Conservation (phyloP, 1,140 invertebrate species). For the Argopecten irradians region DNA sequence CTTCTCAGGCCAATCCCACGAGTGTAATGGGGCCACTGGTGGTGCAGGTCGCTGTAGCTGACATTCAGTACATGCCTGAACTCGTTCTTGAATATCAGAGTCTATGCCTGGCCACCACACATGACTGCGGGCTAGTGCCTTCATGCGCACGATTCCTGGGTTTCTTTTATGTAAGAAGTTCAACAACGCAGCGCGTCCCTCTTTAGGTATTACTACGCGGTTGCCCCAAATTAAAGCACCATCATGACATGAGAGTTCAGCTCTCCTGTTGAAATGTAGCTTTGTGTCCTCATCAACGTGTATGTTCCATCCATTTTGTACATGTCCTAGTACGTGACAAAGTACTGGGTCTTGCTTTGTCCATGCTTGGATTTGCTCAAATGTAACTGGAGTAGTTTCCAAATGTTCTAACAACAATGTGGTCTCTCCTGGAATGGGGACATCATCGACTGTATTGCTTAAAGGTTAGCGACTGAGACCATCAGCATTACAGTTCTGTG, state of each 20-base stretch:
- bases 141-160: constrained; percentile 79
- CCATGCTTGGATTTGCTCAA: too few relatives aligned
- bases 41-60: constrained; percentile 40
- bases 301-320: too few relatives aligned
- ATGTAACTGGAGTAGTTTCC: too few relatives aligned
- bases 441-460: too few relatives aligned
- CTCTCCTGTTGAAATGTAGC: too few relatives aligned
- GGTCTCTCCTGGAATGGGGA: too few relatives aligned
- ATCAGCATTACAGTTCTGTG: too few relatives aligned
- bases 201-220: constrained; percentile 75
- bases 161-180: constrained; percentile 78
- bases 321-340: too few relatives aligned
- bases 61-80: constrained; percentile 61
- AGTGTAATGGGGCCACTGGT: constrained; percentile 2
- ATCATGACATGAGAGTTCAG: neutral
- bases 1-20: constrained; percentile 47
- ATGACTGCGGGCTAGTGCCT: constrained; percentile 77
- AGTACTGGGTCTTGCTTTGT: too few relatives aligned
- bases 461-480: too few relatives aligned
- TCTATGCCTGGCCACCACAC: constrained; percentile 80
- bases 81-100: constrained; percentile 71
- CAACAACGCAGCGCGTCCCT: constrained; percentile 69
- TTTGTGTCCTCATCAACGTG: too few relatives aligned
- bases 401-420: too few relatives aligned
- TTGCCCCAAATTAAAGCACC: constrained; percentile 52